Evolutionary conservation across 2,797 vertebrate species (phyloP), one percentile per base, ranked within the genome.

Genomic region (Bovichtus diacanthus): DNA sequence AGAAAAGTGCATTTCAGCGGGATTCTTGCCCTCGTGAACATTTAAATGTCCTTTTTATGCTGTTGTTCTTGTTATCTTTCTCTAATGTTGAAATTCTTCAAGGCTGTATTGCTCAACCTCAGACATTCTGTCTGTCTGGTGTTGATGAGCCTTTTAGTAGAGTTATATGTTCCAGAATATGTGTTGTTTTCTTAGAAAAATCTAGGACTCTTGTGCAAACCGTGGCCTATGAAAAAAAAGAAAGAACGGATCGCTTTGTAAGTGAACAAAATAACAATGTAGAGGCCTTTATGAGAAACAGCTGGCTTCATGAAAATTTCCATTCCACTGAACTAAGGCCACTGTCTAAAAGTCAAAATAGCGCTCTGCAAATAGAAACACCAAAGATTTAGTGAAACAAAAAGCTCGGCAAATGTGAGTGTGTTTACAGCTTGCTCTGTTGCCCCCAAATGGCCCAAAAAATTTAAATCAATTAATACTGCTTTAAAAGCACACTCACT

Each of bases 91-190:
- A 65, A 34, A 25, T 15, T 23, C 18, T 11, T 38, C 1, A 60
- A 27, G 3, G 8, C 13, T 55, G 21, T 29, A 34, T 54, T 58
- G 36, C 29, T 27, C 49, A 44, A 36, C 19, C 8, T 68, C 29
- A 7, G 19, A n/a, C 7, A 29, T 36, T 43, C 36, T 54, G 19
- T 62, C 21, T n/a, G 5, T 41, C 15, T 31, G 43, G 9, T 53
- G 66, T 72, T 38, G n/a, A 53, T 39, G 51, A n/a, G n/a, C n/a
- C n/a, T n/a, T n/a, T n/a, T n/a, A n/a, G 58, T 3, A 72, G 34
- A 58, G 2, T 27, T 70, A 80, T 21, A n/a, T 18, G 76, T 76
- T 74, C 78, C 36, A 63, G 11, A 63, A 84, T 18, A 13, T 3
- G 4, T 36, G 0, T 41, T 76, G 55, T 70, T 80, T 72, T 62